Base-by-base conservation (phyloP, 2,888 invertebrate species). In the Acanthosepion pharaonis region DNA sequence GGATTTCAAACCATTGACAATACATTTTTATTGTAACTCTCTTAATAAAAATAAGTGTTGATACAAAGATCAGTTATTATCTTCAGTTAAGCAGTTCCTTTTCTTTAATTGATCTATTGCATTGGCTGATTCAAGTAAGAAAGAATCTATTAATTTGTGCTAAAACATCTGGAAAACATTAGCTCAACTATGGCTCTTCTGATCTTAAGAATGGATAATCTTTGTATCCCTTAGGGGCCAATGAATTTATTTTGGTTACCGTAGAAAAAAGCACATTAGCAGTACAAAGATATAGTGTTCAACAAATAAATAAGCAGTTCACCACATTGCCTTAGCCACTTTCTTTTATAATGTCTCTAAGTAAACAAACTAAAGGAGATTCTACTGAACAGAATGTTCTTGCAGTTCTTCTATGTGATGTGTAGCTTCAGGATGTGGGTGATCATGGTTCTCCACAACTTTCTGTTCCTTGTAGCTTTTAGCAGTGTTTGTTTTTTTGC, bases 81-180 rank as follows among this genome's bases (percentile, higher is more conserved):
- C n/a, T 78, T 78, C 33, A 11, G n/a, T 78, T 78, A 11, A 18
- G n/a, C 33, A 1, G 15, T 9, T 78, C n/a, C 15, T 33, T 78
- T 78, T 78, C n/a, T 78, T 78, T 5, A 11, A 78, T 33, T 78
- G n/a, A 78, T n/a, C 78, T 78, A n/a, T 78, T 33, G 9, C 78
- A 33, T 11, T 9, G n/a, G 33, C 11, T 78, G 78, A 78, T 78
- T 78, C 33, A 78, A 5, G n/a, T n/a, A 78, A 15, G n/a, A n/a
- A 78, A 78, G n/a, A 78, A 15, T n/a, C 33, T n/a, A 4, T 78
- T 78, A 33, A 33, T 78, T 33, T 11, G n/a, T 78, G 78, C 9
- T n/a, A n/a, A n/a, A n/a, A 78, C 78, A 78, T 78, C n/a, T 78
- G 78, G 78, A 78, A 78, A n/a, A n/a, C 78, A 78, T 78, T n/a